Evolutionary conservation across 2,797 vertebrate genomes (phyloP), one percentile per base, ranked within the genome.

Genomic region (Oreortyx pictus): DNA sequence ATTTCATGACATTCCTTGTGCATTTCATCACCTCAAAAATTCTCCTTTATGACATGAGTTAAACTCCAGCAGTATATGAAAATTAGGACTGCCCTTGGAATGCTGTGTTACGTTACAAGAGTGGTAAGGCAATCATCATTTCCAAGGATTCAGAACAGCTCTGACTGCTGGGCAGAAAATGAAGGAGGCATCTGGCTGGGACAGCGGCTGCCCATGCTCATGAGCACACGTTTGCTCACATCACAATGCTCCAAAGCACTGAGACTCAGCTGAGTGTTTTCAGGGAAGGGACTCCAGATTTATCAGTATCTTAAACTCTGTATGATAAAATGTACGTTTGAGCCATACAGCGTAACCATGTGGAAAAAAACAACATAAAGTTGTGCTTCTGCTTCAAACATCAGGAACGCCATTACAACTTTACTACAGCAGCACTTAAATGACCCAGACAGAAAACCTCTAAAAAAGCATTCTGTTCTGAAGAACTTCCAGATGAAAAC

Each of bases 11-110:
- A 76, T 56, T 68, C 87, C 92, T 46, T 2, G 70, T 47, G 71
- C 33, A 50, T 93, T 95, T 96, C 85, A 95, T 96, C 90, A 95
- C 65, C 90, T 77, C 79, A 75, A 85, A 93, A 90, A 92, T 73
- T 94, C 87, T 52, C 91, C 95, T 96, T 96, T 91, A 96, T 95
- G 95, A 92, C 37, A 74, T 76, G 86, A 93, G 54, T 80, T 95
- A 93, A 94, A 90, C 67, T 88, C 79, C 81, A 80, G 68, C 75
- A 91, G 80, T 91, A 84, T 35, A 72, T 52, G 85, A 96, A 95
- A 95, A 92, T 81, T 87, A 95, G 89, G 50, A 78, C 88, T 95
- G 76, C 60, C 88, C 72, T 54, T 84, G 46, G 76, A 94, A 88
- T 71, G 43, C 65, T 87, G 88, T 91, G 93, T 92, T 87, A 73